Conservation (phyloP, 2,113 vertebrate species). For the Alaudala cheleensis region DNA sequence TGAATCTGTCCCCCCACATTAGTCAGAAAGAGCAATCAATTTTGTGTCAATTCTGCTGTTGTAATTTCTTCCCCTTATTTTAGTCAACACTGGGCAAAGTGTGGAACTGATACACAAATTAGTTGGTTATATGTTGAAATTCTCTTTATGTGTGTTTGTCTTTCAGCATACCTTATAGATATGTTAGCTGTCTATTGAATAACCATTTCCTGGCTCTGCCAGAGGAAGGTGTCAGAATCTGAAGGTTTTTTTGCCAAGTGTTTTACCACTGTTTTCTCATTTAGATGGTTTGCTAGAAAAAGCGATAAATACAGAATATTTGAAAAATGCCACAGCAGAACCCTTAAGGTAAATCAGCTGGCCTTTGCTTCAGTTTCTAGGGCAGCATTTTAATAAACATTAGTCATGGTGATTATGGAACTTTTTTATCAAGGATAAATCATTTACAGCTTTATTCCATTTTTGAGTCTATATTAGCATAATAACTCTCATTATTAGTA, state of each 20-base stretch:
- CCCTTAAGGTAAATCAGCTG: constrained; percentile 51
- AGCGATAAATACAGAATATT: constrained; percentile 42
- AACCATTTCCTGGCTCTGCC: background rate
- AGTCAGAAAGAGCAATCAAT: background rate
- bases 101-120: background rate
- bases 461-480: constrained; percentile 46
- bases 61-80: background rate
- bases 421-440: constrained; percentile 63
- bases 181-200: background rate
- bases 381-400: constrained; percentile 59
- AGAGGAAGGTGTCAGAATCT: constrained; percentile 11
- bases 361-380: constrained; percentile 51
- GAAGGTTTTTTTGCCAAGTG: constrained; percentile 19
- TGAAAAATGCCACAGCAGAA: constrained; percentile 50
- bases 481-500: constrained; percentile 46
- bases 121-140: background rate
- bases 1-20: background rate
- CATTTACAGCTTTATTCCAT: constrained; percentile 33
- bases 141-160: background rate
- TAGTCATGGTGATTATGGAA: constrained; percentile 58
- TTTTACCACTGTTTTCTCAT: constrained; percentile 25
- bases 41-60: background rate
- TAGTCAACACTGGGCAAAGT: background rate
- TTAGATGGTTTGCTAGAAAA: constrained; percentile 39
- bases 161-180: background rate